Conservation (phyloP, 2,113 vertebrate genomes). For the Chloropsis cyanopogon region DNA sequence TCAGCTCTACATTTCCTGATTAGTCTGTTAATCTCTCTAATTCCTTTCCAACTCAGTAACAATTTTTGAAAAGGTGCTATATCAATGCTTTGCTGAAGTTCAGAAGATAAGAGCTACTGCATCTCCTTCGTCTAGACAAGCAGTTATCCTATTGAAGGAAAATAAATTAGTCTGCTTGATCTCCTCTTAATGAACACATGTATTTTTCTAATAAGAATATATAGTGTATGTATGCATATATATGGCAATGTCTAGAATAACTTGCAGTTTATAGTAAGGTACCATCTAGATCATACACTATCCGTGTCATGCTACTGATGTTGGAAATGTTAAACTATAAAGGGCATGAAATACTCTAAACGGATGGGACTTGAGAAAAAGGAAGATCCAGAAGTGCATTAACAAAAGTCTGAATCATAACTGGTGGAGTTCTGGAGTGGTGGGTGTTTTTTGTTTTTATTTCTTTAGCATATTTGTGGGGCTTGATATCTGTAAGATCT, state of each 20-base stretch:
- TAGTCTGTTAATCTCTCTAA: constrained; percentile 2
- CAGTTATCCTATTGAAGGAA: neutral
- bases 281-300: neutral
- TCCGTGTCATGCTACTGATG: neutral
- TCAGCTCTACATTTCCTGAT: neutral
- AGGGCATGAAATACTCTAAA: neutral
- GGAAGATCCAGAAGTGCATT: neutral
- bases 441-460: neutral
- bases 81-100: neutral
- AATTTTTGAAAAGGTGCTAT: neutral
- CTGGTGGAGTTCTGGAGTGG: neutral
- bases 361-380: neutral
- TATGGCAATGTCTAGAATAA: neutral
- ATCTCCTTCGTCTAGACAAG: neutral
- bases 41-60: neutral
- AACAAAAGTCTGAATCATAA: neutral
- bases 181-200: neutral
- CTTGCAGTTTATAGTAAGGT: neutral
- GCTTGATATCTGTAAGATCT: neutral
- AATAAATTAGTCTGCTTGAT: neutral
- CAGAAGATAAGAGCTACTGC: neutral
- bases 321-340: neutral
- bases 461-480: neutral
- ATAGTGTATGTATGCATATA: neutral
- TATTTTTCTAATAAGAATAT: neutral